phyloP scores from a whole-genome alignment of 2,113 vertebrate genomes.

The Chaenogobius annularis region DNA sequence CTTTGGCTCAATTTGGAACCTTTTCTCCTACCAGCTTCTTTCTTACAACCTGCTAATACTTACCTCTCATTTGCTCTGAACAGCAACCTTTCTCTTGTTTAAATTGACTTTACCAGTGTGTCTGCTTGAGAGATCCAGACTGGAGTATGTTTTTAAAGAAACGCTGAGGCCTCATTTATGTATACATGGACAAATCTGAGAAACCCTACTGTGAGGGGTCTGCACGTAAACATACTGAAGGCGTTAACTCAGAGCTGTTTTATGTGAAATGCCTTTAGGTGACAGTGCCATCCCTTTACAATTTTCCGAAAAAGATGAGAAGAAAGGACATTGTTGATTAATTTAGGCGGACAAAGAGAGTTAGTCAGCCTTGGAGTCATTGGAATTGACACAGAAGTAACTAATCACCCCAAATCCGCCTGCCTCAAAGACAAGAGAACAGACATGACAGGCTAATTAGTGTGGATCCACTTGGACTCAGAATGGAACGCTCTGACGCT shows the following conservation, averaged over 20 bases:
- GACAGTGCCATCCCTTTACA: slow-evolving; percentile 39
- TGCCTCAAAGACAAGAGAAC: slow-evolving; percentile 55
- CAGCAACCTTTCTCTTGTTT: neutral
- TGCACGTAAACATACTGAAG: neutral
- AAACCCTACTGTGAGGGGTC: neutral
- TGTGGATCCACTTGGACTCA: slow-evolving; percentile 54
- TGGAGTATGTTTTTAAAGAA: neutral
- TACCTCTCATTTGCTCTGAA: too few species aligned
- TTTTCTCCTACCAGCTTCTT: too few species aligned
- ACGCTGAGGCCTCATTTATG: neutral
- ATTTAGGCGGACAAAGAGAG: slow-evolving; percentile 54
- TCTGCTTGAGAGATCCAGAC: neutral
- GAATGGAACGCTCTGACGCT: slow-evolving; percentile 47
- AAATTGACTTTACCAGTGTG: neutral
- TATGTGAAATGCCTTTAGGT: slow-evolving; percentile 12
- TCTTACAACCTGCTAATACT: too few species aligned
- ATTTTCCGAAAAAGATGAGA: slow-evolving; percentile 49
- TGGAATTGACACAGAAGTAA: slow-evolving; percentile 56
- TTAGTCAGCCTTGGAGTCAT: slow-evolving; percentile 56
- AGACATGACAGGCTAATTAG: slow-evolving; percentile 67
- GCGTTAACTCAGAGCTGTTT: slow-evolving; percentile 1
- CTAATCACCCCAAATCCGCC: slow-evolving; percentile 57
- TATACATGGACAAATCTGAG: neutral
- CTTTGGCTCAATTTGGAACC: too few species aligned
- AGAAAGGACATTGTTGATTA: slow-evolving; percentile 52